phyloP scores from a whole-genome alignment of 2,888 invertebrate species.

The Xanthostigma xanthostigma region DNA sequence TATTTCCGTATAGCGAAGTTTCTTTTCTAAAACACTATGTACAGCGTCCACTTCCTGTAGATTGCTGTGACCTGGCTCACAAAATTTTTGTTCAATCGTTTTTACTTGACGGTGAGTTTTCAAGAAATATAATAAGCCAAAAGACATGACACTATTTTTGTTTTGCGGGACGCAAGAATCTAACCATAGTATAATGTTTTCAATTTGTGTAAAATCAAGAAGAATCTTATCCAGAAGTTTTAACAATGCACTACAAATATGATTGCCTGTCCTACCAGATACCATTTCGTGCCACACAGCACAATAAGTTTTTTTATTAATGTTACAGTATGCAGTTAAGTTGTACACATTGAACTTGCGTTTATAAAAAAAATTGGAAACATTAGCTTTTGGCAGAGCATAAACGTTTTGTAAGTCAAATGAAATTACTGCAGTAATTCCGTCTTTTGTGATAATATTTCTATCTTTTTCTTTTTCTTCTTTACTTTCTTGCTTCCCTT shows the following conservation, averaged over 20 bases:
- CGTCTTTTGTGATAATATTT: constrained; percentile 1
- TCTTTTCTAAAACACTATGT: constrained; percentile 9
- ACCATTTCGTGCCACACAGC: constrained; percentile 8
- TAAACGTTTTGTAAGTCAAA: constrained; percentile 10
- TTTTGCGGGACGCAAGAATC: constrained; percentile 11
- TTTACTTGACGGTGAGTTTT: constrained; percentile 1
- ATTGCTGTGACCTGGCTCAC: no score
- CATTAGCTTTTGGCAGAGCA: constrained; percentile 2
- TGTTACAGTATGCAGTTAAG: constrained; percentile 4
- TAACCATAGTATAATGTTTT: constrained; percentile 9
- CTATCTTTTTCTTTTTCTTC: not conserved
- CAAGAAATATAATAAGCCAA: constrained; percentile 9
- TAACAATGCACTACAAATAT: constrained; percentile 8
- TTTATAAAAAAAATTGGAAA: no score
- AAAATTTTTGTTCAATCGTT: constrained; percentile 9
- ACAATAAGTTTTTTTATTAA: constrained; percentile 6
- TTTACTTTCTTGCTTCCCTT: not conserved
- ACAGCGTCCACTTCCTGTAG: constrained; percentile 10
- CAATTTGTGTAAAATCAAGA: constrained; percentile 2
- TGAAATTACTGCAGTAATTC: constrained; percentile 2
- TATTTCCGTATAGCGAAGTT: constrained; percentile 8
- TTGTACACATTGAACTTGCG: constrained; percentile 6
- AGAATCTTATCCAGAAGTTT: constrained; percentile 7
- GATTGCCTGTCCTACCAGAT: constrained; percentile 6
- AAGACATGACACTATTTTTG: constrained; percentile 9